Evolutionary conservation across 2,113 vertebrate genomes (phyloP).

Genomic region (Montifringilla adamsi): DNA sequence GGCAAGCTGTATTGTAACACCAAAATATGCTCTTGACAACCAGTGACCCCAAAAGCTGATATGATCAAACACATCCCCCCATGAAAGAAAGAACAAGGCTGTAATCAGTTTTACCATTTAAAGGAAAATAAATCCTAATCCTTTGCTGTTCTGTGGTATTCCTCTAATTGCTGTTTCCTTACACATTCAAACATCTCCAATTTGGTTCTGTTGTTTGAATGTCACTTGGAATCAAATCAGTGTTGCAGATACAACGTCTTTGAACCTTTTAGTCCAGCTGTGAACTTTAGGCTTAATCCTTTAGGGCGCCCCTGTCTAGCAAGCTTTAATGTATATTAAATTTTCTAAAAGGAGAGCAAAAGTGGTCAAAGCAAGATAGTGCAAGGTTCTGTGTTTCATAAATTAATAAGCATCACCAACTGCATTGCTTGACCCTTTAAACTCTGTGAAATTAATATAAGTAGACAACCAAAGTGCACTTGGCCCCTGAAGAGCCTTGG

Average conservation of each 20-base stretch:
- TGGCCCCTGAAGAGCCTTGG: slow-evolving; percentile 77
- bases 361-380: slow-evolving; percentile 70
- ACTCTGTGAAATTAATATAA: slow-evolving; percentile 98
- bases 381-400: slow-evolving; percentile 84
- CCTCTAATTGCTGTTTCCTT: slow-evolving; percentile 65
- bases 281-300: slow-evolving; percentile 71
- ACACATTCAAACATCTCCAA: slow-evolving; percentile 44
- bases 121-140: slow-evolving; percentile 57
- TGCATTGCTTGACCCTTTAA: slow-evolving; percentile 93
- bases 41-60: slow-evolving; percentile 42
- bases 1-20: not conserved
- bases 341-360: slow-evolving; percentile 64
- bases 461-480: slow-evolving; percentile 86
- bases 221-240: slow-evolving; percentile 60
- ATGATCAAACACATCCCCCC: slow-evolving; percentile 38
- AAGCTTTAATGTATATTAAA: slow-evolving; percentile 73
- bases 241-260: not conserved
- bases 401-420: slow-evolving; percentile 91
- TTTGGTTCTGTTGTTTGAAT: slow-evolving; percentile 36
- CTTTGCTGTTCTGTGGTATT: not conserved
- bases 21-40: slow-evolving; percentile 2
- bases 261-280: slow-evolving; percentile 63
- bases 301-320: slow-evolving; percentile 62
- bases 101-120: slow-evolving; percentile 48
- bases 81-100: slow-evolving; percentile 11